A percentile compares a stretch with the other conserved stretches of the same genome.
Evolutionary conservation across 2,797 vertebrate species (phyloP).

Genomic region (Myotis pilosus): DNA sequence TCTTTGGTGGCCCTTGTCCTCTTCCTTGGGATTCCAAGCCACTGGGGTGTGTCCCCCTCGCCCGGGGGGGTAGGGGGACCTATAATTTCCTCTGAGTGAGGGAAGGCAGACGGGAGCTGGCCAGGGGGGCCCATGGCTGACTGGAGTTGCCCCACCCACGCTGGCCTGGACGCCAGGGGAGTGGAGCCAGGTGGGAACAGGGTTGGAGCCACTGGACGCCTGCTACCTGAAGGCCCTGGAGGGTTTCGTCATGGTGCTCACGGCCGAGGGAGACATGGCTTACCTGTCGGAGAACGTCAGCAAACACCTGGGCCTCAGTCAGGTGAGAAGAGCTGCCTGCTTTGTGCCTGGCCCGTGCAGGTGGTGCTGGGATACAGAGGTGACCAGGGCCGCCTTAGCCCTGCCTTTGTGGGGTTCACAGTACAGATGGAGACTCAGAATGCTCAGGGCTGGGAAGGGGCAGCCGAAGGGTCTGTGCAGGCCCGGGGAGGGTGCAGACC

Average conservation of each 20-base stretch:
- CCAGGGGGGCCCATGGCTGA: background rate
- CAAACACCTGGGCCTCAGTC: slow-evolving; percentile 89
- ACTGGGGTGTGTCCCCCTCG: background rate
- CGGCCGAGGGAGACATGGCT: slow-evolving; percentile 90
- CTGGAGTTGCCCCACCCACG: background rate
- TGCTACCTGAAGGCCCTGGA: slow-evolving; percentile 89
- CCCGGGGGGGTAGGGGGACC: background rate
- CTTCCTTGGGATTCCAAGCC: background rate
- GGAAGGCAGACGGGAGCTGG: background rate
- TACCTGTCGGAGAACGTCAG: slow-evolving; percentile 91
- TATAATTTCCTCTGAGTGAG: background rate
- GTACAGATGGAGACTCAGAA: background rate
- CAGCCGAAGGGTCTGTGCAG: background rate
- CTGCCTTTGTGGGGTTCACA: background rate
- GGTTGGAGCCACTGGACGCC: slow-evolving; percentile 81
- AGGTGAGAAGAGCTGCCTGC: slow-evolving; percentile 78
- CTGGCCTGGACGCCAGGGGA: slow-evolving; percentile 64
- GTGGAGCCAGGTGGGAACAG: slow-evolving; percentile 77
- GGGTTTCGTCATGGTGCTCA: slow-evolving; percentile 91
- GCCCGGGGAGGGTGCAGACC: background rate
- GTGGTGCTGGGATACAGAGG: background rate
- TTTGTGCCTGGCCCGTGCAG: background rate
- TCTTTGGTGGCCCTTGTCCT: background rate
- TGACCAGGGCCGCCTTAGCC: background rate
- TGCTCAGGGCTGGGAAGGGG: background rate